Evolutionary conservation across 2,797 vertebrate species (phyloP), one percentile per base, ranked within the genome.

Genomic region (Helarctos malayanus): DNA sequence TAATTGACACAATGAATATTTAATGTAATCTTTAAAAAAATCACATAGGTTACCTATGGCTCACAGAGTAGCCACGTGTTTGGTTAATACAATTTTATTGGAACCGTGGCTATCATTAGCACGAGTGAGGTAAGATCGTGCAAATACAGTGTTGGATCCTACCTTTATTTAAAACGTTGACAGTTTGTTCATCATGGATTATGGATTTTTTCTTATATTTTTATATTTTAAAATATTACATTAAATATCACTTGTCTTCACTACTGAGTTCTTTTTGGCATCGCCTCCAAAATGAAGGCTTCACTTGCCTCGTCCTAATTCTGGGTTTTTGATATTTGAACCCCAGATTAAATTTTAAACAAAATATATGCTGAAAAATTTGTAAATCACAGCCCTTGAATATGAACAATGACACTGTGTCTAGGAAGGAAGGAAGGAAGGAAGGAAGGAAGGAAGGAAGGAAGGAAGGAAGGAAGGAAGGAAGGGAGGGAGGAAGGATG

Each of bases 391-490:
- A 76, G 45, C 13, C 45, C 7, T 32, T 87, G 29, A 61, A 69
- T 76, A 23, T 61, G 23, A 95, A 18, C 3, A 80, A 32, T 88
- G 57, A 57, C 2, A 0, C 1, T 65, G 23, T 47, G 35, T 78
- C 23, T 3, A 68, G 49, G 13, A 56, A 63, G 18, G 25, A 47
- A 80, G 29, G 75, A 65, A 11, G 52, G 29, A 75, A 29, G 76
- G 2, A 45, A 49, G 56, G 16, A 80, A 29, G 5, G 5, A 32
- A 5, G 5, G 27, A 61, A 8, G 35, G 21, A 71, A 41, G 68
- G 3, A 16, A 7, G 6, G 61, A 16, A 32, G 13, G 15, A 12
- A 49, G 8, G 7, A 0, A 11, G 6, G 38, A 2, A 25, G 3
- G 4, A 29, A 10, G 1, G 32, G 61, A 65, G 61, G 23, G 23